Percentiles rank a stretch among this genome's conserved stretches.
Conservation (phyloP, 2,113 vertebrate species). For the Todiramphus chloris region DNA sequence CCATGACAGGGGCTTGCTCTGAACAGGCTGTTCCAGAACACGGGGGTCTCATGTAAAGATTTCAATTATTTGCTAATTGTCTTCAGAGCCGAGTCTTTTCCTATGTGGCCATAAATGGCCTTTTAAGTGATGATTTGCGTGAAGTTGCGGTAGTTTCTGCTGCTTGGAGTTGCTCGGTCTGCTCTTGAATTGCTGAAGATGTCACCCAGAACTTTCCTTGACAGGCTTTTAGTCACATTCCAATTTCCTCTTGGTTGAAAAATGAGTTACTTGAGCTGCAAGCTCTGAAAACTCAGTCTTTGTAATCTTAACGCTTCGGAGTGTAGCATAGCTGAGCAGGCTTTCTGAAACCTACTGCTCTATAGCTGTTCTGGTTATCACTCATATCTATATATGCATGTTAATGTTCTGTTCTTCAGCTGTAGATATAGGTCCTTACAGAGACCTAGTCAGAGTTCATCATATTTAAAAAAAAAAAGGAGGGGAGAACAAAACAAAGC, state of each 20-base stretch:
- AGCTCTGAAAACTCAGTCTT: not conserved
- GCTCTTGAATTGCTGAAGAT: not conserved
- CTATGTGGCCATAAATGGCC: not conserved
- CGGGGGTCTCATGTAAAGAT: not conserved
- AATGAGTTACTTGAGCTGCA: not conserved
- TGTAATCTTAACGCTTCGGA: not conserved
- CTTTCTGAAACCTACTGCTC: not conserved
- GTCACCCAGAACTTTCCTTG: not conserved
- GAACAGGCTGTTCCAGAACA: not conserved
- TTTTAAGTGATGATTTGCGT: not conserved
- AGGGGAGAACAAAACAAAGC: not conserved
- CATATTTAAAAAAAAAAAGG: not conserved
- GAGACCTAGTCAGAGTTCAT: not conserved
- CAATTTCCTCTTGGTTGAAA: not conserved
- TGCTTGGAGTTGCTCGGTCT: not conserved
- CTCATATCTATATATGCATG: not conserved
- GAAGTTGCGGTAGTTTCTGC: not conserved
- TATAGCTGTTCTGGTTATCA: not conserved
- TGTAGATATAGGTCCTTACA: not conserved
- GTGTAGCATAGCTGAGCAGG: not conserved
- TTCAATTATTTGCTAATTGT: not conserved
- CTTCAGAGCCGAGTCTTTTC: not conserved
- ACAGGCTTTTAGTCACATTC: not conserved
- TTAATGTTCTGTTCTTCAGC: not conserved
- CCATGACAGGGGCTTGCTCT: not conserved